These are phyloP conservation scores for Pandemis cinnamomeana DNA, from an alignment of 2,888 invertebrate species.

Conservation along the genomic window DNA sequence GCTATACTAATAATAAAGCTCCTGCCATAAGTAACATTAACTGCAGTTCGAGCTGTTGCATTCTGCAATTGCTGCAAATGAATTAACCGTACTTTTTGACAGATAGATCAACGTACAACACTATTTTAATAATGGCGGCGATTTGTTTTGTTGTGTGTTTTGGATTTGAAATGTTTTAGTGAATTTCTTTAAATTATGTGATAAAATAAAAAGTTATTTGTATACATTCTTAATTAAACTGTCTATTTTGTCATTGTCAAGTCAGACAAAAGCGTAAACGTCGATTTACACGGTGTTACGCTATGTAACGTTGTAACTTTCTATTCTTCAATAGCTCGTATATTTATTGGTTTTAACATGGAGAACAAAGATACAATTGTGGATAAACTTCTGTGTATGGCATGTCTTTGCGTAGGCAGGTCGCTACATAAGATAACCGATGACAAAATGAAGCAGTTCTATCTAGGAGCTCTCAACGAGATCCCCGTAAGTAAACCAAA, in stretches of 20 bases:
- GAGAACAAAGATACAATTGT: constrained; percentile 53
- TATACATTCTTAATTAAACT: neutral
- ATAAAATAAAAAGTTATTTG: neutral
- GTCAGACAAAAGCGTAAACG: neutral
- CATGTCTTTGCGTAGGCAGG: constrained; percentile 69
- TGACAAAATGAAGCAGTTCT: constrained; percentile 62
- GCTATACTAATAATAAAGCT: constrained; percentile 17
- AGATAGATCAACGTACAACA: constrained; percentile 18
- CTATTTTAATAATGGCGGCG: constrained; percentile 39
- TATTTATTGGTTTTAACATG: constrained; percentile 49
- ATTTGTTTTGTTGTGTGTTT: constrained; percentile 42
- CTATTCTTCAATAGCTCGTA: constrained; percentile 19
- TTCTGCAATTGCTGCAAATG: neutral
- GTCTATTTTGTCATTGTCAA: neutral
- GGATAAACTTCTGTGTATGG: constrained; percentile 64
- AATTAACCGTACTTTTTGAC: constrained; percentile 10
- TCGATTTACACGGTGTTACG: neutral
- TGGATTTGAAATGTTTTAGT: constrained; percentile 23
- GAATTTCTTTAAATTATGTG: constrained; percentile 6
- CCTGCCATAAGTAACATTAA: neutral
- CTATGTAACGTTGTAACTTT: constrained; percentile 20
- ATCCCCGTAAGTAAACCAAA: constrained; percentile 65
- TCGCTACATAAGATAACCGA: constrained; percentile 58
- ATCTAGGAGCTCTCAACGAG: constrained; percentile 64
- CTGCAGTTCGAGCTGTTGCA: neutral